Conservation (phyloP, 2,888 invertebrate species). For the Tridacna crocea region DNA sequence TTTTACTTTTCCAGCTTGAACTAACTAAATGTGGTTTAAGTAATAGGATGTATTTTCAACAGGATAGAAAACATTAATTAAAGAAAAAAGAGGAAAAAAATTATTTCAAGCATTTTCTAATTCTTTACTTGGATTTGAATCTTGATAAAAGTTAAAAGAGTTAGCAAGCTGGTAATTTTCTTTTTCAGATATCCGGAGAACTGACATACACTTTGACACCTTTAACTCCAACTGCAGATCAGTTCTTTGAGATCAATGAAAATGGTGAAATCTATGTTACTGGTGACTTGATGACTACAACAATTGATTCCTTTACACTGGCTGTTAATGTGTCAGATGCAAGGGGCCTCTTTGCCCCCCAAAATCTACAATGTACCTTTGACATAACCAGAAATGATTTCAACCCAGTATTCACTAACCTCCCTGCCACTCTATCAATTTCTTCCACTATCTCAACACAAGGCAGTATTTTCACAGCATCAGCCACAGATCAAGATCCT, state of each 20-base stretch:
- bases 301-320: slow-evolving; percentile 53
- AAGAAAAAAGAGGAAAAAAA: no score
- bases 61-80: no score
- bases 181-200: slow-evolving; percentile 30
- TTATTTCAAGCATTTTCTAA: no score
- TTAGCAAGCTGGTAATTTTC: no score
- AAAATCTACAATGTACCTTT: slow-evolving; percentile 48
- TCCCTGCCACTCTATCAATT: slow-evolving; percentile 59
- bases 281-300: slow-evolving; percentile 29
- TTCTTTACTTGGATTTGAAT: no score
- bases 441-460: slow-evolving; percentile 49
- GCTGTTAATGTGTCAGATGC: slow-evolving; percentile 63
- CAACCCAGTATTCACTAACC: slow-evolving; percentile 66
- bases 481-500: slow-evolving; percentile 71
- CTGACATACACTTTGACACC: slow-evolving; percentile 28
- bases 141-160: no score
- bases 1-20: no score
- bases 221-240: slow-evolving; percentile 20
- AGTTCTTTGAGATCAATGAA: slow-evolving; percentile 24
- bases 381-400: slow-evolving; percentile 68
- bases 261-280: slow-evolving; percentile 42
- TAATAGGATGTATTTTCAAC: no score
- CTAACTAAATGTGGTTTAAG: no score
- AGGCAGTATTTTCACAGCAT: slow-evolving; percentile 40
- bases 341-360: slow-evolving; percentile 15